Evolutionary conservation across 2,888 invertebrate genomes (phyloP).

Genomic region (Pheosia gnoma): DNA sequence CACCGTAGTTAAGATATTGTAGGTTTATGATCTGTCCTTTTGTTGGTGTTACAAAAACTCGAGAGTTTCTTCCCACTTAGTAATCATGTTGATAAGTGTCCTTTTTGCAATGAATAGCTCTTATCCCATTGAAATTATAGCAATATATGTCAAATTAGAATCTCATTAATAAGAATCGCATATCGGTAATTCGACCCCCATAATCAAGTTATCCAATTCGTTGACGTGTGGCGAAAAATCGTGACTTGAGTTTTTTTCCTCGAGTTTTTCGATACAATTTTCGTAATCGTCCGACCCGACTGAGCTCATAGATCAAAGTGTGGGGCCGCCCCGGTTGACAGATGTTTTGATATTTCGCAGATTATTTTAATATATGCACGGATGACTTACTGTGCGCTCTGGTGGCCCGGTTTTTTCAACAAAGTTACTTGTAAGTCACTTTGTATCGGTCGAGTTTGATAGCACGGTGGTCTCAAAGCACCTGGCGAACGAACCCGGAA

Average conservation of each 20-base stretch:
- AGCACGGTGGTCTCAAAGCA: conserved; percentile 65
- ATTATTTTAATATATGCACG: conserved; percentile 77
- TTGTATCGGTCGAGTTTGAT: conserved; percentile 63
- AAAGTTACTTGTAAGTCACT: conserved; percentile 79
- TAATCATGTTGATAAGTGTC: conserved; percentile 23
- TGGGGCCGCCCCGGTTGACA: conserved; percentile 68
- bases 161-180: conserved; percentile 40
- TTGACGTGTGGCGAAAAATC: conserved; percentile 46
- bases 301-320: conserved; percentile 66
- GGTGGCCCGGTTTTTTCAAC: conserved; percentile 68
- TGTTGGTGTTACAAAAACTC: no score
- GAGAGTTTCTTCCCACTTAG: no score
- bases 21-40: no score
- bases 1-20: background rate
- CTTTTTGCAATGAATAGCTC: conserved; percentile 32
- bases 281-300: conserved; percentile 22
- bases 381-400: conserved; percentile 68
- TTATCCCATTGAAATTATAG: conserved; percentile 40
- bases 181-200: conserved; percentile 38
- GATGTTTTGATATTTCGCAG: conserved; percentile 77
- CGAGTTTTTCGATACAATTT: conserved; percentile 31
- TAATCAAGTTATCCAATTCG: conserved; percentile 46
- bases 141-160: conserved; percentile 47
- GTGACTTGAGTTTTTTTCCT: conserved; percentile 44
- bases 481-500: conserved; percentile 68